Base-by-base conservation (phyloP, 2,113 vertebrate genomes). In the Brachionichthys hirsutus region DNA sequence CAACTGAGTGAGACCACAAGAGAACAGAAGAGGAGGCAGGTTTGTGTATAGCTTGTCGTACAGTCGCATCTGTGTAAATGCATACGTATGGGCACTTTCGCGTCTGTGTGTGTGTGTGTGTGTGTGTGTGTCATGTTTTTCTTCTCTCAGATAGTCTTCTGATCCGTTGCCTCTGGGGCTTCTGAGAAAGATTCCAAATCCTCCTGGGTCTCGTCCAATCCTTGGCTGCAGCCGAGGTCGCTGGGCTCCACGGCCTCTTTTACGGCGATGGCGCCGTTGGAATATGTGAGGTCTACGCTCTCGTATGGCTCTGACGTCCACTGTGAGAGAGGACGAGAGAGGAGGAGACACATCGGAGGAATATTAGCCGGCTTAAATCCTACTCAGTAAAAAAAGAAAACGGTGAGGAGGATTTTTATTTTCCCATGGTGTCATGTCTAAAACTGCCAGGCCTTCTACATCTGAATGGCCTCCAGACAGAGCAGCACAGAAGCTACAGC, bases 281-380 rank as follows among this genome's bases (percentile, higher is more conserved):
- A 73, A 53, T 80, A 78, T 1, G 70, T 58, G 3, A 82, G 78
- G 8, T 93, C 92, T 0, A 90, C 81, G 14, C 87, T 90, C 74
- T 94, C 93, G 0, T 91, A 92, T 12, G 92, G 84, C 67, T 95
- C 94, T 0, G 93, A 85, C 1, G 84, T 88, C 80, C 92, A 94
- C 93, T 95, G 77, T 30, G 38, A 47, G 47, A 67, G 12, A 30
- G 3, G 2, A 41, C 13, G 17, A 54, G 3, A 45, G 52, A 42
- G 11, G 19, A 16, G 6, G 13, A 13, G 10, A 8, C 24, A 3
- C 35, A 19, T 57, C 14, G 44, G 36, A 46, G 7, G 10, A 40
- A 14, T 14, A 42, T 40, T 30, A 30, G 24, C 24, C 24, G 24
- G 8, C 24, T 30, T n/a, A n/a, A n/a, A n/a, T n/a, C n/a, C n/a